These are phyloP conservation scores for Ligdia adustata DNA, from an alignment of 2,888 invertebrate genomes.

Conservation along the genomic window DNA sequence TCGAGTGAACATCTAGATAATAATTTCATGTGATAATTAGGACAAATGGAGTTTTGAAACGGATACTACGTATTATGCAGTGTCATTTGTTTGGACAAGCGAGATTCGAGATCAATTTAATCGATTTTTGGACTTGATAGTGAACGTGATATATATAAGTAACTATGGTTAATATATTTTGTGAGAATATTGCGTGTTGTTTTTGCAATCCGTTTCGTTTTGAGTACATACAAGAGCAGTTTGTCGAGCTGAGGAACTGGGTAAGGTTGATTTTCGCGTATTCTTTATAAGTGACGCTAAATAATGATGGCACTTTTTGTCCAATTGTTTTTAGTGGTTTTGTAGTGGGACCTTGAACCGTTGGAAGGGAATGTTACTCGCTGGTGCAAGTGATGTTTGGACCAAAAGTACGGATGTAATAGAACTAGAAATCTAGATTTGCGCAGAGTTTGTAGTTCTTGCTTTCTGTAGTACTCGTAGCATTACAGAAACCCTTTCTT, in stretches of 20 bases:
- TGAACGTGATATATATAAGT: slow-evolving; percentile 4
- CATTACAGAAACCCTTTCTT: too few species aligned
- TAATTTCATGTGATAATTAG: slow-evolving; percentile 2
- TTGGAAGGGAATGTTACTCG: too few species aligned
- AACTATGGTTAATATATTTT: slow-evolving; percentile 31
- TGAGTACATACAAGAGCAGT: slow-evolving; percentile 19
- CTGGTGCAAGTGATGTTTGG: too few species aligned
- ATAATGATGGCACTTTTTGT: too few species aligned
- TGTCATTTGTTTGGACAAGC: slow-evolving; percentile 21
- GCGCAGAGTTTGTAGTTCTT: too few species aligned
- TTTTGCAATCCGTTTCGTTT: slow-evolving; percentile 25
- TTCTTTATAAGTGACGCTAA: background rate
- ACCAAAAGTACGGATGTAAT: too few species aligned
- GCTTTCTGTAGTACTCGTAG: too few species aligned
- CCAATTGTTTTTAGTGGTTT: too few species aligned
- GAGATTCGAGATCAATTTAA: slow-evolving; percentile 29
- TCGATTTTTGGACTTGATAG: slow-evolving; percentile 36
- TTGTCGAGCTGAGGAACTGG: slow-evolving; percentile 26
- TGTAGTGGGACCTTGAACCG: too few species aligned
- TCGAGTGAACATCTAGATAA: slow-evolving; percentile 7
- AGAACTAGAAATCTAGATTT: too few species aligned
- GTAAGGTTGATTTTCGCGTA: slow-evolving; percentile 12
- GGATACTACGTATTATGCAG: slow-evolving; percentile 20
- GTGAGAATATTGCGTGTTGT: slow-evolving; percentile 24
- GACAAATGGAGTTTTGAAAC: slow-evolving; percentile 14